Conservation (phyloP, 2,888 invertebrate species). For the Calameuta pallipes region DNA sequence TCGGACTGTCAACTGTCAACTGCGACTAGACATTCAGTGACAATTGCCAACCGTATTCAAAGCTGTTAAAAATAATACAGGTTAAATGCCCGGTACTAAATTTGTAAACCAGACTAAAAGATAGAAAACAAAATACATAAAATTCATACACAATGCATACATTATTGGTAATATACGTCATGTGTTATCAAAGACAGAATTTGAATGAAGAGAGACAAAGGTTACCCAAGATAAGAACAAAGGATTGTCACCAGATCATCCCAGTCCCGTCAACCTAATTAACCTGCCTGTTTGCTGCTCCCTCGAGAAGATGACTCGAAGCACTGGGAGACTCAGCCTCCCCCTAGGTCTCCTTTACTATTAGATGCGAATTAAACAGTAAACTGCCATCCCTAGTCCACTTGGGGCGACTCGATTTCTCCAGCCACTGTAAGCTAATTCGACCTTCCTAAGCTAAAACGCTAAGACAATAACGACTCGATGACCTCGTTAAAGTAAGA, state of each 20-base stretch:
- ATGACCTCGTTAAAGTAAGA: not conserved
- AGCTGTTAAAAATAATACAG: not conserved
- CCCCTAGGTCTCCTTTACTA: not conserved
- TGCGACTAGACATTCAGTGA: not conserved
- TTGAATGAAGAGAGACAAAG: no score
- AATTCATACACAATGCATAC: not conserved
- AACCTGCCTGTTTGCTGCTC: not conserved
- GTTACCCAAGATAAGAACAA: not conserved
- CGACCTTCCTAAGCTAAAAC: not conserved
- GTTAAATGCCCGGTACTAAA: not conserved
- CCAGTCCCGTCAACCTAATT: not conserved
- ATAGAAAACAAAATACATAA: not conserved
- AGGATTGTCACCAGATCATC: not conserved
- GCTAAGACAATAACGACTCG: not conserved
- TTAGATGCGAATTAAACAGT: not conserved
- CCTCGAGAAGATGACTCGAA: not conserved
- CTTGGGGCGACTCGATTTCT: not conserved
- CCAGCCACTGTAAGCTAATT: not conserved
- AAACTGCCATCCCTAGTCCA: not conserved
- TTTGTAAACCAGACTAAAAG: no score
- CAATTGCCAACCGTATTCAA: not conserved
- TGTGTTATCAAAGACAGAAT: no score
- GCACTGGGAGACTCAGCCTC: not conserved
- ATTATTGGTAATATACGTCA: not conserved
- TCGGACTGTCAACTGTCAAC: not conserved